Evolutionary conservation across 2,888 invertebrate genomes (phyloP).

Genomic region (Ophioninae sp.): DNA sequence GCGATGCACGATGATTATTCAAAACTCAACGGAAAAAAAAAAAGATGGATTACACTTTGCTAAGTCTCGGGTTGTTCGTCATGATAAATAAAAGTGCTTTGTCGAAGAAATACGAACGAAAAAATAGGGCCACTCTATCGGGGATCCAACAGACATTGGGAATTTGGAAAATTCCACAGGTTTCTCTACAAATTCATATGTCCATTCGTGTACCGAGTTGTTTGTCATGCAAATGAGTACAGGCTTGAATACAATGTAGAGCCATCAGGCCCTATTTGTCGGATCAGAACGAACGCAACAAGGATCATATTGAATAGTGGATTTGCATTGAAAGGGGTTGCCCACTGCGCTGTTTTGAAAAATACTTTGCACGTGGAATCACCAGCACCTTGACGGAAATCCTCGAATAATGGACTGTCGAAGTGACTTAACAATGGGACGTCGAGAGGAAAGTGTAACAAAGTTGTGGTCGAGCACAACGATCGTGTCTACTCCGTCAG

Average conservation of each 20-base stretch:
- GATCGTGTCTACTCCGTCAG: slow-evolving; percentile 5
- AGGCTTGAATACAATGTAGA: background rate
- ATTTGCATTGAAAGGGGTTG: background rate
- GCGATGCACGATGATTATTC: background rate
- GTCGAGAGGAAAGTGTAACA: slow-evolving; percentile 7
- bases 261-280: background rate
- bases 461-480: background rate
- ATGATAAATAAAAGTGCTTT: too few species aligned
- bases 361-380: background rate
- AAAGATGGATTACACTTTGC: background rate
- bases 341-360: background rate
- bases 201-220: background rate
- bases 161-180: background rate
- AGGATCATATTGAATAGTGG: background rate
- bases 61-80: background rate
- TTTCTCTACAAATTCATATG: background rate
- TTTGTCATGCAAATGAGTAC: background rate
- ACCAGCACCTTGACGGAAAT: background rate
- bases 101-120: background rate
- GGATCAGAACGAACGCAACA: background rate
- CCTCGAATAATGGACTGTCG: background rate
- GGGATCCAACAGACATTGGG: background rate
- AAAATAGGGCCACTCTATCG: background rate
- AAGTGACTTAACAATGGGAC: background rate
- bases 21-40: background rate